Base-by-base conservation (phyloP, 2,888 invertebrate species). In the Andrena fulva region DNA sequence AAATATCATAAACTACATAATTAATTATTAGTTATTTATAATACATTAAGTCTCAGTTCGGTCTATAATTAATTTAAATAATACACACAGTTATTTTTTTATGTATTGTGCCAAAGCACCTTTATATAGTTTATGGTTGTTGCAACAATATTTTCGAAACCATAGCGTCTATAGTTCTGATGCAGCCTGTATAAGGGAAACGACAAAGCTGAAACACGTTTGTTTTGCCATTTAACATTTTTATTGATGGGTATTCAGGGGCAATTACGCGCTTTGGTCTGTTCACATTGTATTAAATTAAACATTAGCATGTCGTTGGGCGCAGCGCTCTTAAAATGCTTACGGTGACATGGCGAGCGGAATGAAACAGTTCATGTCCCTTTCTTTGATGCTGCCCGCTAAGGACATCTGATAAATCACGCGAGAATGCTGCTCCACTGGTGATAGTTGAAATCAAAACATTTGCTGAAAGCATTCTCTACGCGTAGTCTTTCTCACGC, bases 321-420 rank as follows among this genome's bases (percentile, higher is more conserved):
- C 12, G 67, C n/a, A 2, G 48, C 24, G 27, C 31, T 24, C 33
- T 59, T 50, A 33, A 70, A 66, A 31, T 59, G 35, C 4, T 6
- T 70, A 24, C n/a, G 42, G 35, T 42, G 66, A 72, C 78, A 72
- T 50, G 54, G 68, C 52, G 33, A 67, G 16, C 6, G 56, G 59
- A 60, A 42, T 72, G 69, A 59, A 66, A 77, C 48, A 72, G 59
- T 78, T 82, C n/a, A n/a, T 77, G 59, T 66, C 50, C 59, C 60
- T 77, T 82, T 56, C 77, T 84, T 82, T 74, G 60, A 81, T 31
- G 50, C 77, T 27, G 27, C 12, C 59, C 72, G 72, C 56, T 75
- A 78, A 84, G 77, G 77, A 78, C 56, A 72, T 24, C 33, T 69
- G 66, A 63, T 64, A 82, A 78, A 82, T 60, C 64, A 66, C 69